Conservation (phyloP, 2,888 invertebrate species). For the Polietes domitor region DNA sequence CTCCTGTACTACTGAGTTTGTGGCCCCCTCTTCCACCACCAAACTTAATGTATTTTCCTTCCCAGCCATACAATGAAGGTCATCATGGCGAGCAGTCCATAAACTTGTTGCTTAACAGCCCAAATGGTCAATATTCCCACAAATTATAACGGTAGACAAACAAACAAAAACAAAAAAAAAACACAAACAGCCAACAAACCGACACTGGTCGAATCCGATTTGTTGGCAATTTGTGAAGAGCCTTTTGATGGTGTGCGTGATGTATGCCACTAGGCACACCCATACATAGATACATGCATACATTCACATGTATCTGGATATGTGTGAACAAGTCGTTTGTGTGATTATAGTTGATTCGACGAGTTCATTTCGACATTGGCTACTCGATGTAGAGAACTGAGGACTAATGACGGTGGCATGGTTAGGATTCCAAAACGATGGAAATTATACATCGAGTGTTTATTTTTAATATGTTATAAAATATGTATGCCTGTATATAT, state of each 20-base stretch:
- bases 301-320: background rate
- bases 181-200: background rate
- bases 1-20: too few relatives aligned
- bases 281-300: too few relatives aligned
- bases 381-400: background rate
- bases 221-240: background rate
- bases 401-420: background rate
- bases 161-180: background rate
- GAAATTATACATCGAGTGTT: background rate
- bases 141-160: conserved; percentile 4
- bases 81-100: background rate
- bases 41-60: too few relatives aligned
- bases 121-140: conserved; percentile 32
- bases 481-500: background rate
- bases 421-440: background rate
- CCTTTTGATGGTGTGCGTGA: background rate
- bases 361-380: background rate
- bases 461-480: conserved; percentile 15
- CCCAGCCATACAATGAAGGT: background rate
- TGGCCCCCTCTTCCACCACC: too few relatives aligned
- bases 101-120: conserved; percentile 25
- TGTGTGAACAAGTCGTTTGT: background rate
- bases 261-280: too few relatives aligned
- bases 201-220: background rate
- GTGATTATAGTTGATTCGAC: background rate